Percentiles rank a stretch among this genome's conserved stretches.
These are phyloP conservation scores for Anser cygnoides DNA, from an alignment of 2,113 vertebrate species.

Conservation along the genomic window DNA sequence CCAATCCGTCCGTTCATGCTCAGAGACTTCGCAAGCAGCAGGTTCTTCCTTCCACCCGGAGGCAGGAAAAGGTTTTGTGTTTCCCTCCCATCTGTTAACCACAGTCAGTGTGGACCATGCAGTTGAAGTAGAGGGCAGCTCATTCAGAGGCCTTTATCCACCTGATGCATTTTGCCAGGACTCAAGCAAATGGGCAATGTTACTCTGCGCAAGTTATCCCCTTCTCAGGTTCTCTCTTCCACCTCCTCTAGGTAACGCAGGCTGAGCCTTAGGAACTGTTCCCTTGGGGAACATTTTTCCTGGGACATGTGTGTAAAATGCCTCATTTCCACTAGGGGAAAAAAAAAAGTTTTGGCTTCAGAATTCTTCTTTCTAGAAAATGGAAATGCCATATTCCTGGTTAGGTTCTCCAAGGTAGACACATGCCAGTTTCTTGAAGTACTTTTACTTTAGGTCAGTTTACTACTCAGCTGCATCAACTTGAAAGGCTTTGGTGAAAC, in stretches of 20 bases:
- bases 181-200: background rate
- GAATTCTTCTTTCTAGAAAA: background rate
- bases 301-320: background rate
- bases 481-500: background rate
- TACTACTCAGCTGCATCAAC: background rate
- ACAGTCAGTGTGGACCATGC: background rate
- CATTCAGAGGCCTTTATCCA: background rate
- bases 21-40: background rate
- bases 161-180: background rate
- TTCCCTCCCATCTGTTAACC: background rate
- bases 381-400: background rate
- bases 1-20: background rate
- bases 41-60: background rate
- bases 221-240: background rate
- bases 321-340: background rate
- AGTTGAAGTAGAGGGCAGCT: background rate
- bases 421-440: background rate
- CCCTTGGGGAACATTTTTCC: background rate
- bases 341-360: background rate
- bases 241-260: background rate
- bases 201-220: background rate
- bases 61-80: background rate
- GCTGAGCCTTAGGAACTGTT: background rate
- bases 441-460: background rate
- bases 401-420: background rate